These are phyloP conservation scores for Cenopis cana DNA, from an alignment of 2,888 invertebrate species.

Conservation along the genomic window DNA sequence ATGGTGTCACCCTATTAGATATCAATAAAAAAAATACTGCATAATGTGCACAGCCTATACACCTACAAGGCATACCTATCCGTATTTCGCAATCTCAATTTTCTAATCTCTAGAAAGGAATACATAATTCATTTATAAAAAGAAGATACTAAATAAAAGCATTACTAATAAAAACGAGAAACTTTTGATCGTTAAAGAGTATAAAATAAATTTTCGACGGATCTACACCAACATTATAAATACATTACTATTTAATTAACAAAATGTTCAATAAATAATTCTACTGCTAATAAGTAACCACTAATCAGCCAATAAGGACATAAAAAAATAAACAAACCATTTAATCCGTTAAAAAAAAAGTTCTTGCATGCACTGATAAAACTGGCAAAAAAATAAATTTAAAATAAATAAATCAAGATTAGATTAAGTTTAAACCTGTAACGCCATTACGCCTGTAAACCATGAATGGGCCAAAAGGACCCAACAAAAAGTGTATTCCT, in stretches of 20 bases:
- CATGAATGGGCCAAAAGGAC: too few species aligned
- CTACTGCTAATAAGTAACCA: neutral
- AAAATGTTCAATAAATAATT: neutral
- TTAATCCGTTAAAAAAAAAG: slow-evolving; percentile 10
- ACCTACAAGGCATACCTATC: slow-evolving; percentile 1
- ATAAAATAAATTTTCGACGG: neutral
- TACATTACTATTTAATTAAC: neutral
- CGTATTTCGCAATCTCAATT: neutral
- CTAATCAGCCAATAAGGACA: slow-evolving; percentile 8
- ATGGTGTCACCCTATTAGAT: too few species aligned
- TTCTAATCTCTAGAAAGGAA: neutral
- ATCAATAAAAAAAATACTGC: neutral
- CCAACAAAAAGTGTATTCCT: too few species aligned
- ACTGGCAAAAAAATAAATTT: slow-evolving; percentile 8
- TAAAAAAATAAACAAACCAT: slow-evolving; percentile 39
- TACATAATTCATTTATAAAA: neutral
- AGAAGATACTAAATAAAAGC: neutral
- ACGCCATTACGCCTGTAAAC: too few species aligned
- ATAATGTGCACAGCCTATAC: too few species aligned
- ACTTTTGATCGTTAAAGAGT: neutral
- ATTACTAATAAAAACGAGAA: neutral
- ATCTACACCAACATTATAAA: neutral
- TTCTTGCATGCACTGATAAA: slow-evolving; percentile 28
- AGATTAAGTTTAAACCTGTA: too few species aligned
- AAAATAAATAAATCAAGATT: neutral